phyloP scores from a whole-genome alignment of 2,888 invertebrate species.

The Candidula unifasciata region DNA sequence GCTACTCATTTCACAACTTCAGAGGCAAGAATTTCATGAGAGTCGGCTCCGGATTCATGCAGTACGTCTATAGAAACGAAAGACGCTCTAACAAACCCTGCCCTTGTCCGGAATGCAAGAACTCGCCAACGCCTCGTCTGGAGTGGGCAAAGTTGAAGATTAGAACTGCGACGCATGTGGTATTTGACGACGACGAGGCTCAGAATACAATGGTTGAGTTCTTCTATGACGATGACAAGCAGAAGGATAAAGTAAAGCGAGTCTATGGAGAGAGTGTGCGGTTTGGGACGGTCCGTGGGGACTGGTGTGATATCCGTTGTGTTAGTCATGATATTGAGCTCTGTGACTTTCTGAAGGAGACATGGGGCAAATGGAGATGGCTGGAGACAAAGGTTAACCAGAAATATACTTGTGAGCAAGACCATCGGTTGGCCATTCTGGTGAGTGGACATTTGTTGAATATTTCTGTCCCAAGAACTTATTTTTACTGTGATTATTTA shows the following conservation, averaged over 20 bases:
- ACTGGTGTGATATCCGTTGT: slow-evolving; percentile 47
- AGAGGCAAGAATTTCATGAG: slow-evolving; percentile 19
- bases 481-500: too few relatives aligned
- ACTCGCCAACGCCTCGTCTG: slow-evolving; percentile 12
- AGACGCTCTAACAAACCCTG: slow-evolving; percentile 18
- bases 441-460: too few relatives aligned
- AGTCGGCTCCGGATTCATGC: slow-evolving; percentile 35
- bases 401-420: slow-evolving; percentile 19
- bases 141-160: slow-evolving; percentile 45
- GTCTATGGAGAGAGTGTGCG: slow-evolving; percentile 34
- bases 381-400: slow-evolving; percentile 46
- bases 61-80: slow-evolving; percentile 39
- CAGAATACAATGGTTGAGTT: slow-evolving; percentile 38
- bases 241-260: slow-evolving; percentile 20
- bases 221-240: slow-evolving; percentile 36
- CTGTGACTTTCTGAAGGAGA: slow-evolving; percentile 40
- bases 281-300: slow-evolving; percentile 43
- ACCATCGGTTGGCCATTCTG: slow-evolving; percentile 20
- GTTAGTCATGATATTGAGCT: slow-evolving; percentile 46
- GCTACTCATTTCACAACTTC: slow-evolving; percentile 22
- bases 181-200: slow-evolving; percentile 44
- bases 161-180: slow-evolving; percentile 45
- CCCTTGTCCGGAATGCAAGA: slow-evolving; percentile 42
- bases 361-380: slow-evolving; percentile 46
- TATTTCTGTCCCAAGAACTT: too few relatives aligned